Evolutionary conservation across 1,140 invertebrate species (phyloP), one percentile per base, ranked within the genome.

Genomic region (Papilio dardanus): DNA sequence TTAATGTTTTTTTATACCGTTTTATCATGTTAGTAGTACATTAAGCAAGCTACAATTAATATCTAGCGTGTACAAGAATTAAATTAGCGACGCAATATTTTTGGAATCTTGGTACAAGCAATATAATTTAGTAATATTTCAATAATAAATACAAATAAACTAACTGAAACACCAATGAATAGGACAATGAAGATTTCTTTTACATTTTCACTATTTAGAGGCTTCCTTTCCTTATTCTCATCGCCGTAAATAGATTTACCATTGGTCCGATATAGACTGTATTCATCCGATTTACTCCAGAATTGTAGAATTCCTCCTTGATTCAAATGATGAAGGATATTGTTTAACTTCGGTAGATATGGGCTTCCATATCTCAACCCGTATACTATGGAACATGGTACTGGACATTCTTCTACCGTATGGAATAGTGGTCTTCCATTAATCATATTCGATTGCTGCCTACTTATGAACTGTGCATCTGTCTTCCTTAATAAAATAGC

Each of bases 361-460:
- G 90, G 90, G 46, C 90, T 93, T 35, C 92, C 92, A 80, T 93
- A 92, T 16, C 81, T 78, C 8, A 92, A 74, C 0, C 89, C 90
- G 66, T 91, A 92, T 0, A 92, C 91, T 35, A 90, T 88, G 21
- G 78, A 86, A 80, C 90, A 92, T 0, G 91, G 91, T 0, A 93
- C 81, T 5, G 92, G 90, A 76, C 92, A 93, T 16, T 93, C 88
- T 24, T 77, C 46, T 8, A 86, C 79, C 1, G 81, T 85, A 68
- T 92, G 89, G 73, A 83, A 93, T n/a, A 93, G 7, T 3, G 87
- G 83, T 79, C 86, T 86, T 1, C 87, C 88, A 58, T 89, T 77
- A n/a, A 81, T 28, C 76, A 92, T 86, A 62, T 93, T 91, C 6
- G 79, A 62, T 35, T 83, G 82, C 66, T 86, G 87, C 6, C 85